Percentiles rank a stretch among this genome's conserved stretches.
These are phyloP conservation scores for Plodia interpunctella DNA, from an alignment of 1,140 invertebrate genomes.

Conservation along the genomic window DNA sequence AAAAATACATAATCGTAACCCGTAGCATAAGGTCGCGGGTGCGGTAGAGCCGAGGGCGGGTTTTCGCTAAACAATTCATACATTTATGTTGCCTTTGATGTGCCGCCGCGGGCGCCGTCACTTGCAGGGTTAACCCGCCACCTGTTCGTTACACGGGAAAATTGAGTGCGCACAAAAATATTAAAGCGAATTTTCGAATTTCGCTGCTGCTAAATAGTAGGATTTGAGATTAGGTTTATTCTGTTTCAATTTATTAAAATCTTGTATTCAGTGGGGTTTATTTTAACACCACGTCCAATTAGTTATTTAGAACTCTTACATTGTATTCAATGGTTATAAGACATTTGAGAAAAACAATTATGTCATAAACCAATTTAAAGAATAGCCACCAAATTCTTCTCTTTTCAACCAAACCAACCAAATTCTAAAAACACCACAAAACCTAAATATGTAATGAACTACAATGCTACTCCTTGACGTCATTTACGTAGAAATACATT, in stretches of 20 bases:
- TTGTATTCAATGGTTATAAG: too few relatives aligned
- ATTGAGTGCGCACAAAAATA: constrained; percentile 26
- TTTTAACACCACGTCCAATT: too few relatives aligned
- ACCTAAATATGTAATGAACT: too few relatives aligned
- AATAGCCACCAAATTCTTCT: too few relatives aligned
- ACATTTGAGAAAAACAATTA: too few relatives aligned
- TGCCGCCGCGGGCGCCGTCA: constrained; percentile 62
- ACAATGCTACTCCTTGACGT: too few relatives aligned
- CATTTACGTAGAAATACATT: too few relatives aligned
- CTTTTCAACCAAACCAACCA: too few relatives aligned
- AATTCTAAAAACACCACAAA: too few relatives aligned
- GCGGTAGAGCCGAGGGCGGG: constrained; percentile 36
- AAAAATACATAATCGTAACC: constrained; percentile 14
- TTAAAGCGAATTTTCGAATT: constrained; percentile 5
- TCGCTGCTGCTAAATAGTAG: constrained; percentile 1
- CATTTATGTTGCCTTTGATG: constrained; percentile 71
- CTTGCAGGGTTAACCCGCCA: constrained; percentile 55
- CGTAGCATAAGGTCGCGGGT: constrained; percentile 21
- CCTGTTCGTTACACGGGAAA: constrained; percentile 59
- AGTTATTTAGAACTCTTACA: too few relatives aligned
- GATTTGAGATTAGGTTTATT: background rate
- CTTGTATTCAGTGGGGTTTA: too few relatives aligned
- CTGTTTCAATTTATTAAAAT: background rate
- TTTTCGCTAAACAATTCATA: constrained; percentile 72
- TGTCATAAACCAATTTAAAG: too few relatives aligned